Evolutionary conservation across 1,140 invertebrate species (phyloP).

Genomic region (Drosophila leontia): DNA sequence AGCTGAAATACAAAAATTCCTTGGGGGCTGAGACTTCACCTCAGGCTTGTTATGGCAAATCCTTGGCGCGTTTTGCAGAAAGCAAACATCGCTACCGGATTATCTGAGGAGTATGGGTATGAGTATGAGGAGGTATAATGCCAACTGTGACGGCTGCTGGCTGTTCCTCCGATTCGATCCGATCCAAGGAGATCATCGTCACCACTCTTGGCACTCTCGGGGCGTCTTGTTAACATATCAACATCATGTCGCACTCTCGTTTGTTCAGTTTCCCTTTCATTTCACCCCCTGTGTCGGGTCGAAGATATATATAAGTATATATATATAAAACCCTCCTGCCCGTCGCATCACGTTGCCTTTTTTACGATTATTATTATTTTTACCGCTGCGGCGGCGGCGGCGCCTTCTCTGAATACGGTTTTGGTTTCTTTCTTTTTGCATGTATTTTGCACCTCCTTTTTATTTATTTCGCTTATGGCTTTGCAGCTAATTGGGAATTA

Average conservation of each 20-base stretch:
- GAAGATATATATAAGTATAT: not conserved
- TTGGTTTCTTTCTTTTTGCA: constrained; percentile 34
- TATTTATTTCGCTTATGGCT: constrained; percentile 54
- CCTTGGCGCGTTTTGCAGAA: constrained; percentile 66
- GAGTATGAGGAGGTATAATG: constrained; percentile 48
- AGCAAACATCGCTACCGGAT: constrained; percentile 82
- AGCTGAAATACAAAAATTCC: constrained; percentile 1
- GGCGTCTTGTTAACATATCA: constrained; percentile 83
- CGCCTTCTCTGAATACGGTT: constrained; percentile 35
- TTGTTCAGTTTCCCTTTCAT: constrained; percentile 44
- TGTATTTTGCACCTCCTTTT: constrained; percentile 43
- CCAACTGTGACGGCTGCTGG: constrained; percentile 69
- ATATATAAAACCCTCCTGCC: constrained; percentile 16
- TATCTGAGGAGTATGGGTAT: constrained; percentile 39
- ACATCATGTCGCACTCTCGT: constrained; percentile 80
- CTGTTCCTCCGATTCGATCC: constrained; percentile 22
- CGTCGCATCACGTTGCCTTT: constrained; percentile 46
- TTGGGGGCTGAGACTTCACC: constrained; percentile 2
- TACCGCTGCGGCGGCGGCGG: constrained; percentile 72
- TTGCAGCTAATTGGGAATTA: constrained; percentile 81
- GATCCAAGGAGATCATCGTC: constrained; percentile 52
- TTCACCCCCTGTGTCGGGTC: constrained; percentile 25
- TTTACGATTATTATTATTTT: constrained; percentile 82
- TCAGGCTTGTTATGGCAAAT: constrained; percentile 52
- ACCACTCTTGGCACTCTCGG: constrained; percentile 73